Evolutionary conservation across 2,113 vertebrate species (phyloP), one percentile per base, ranked within the genome.

Genomic region (Oxygymnocypris stewartii): DNA sequence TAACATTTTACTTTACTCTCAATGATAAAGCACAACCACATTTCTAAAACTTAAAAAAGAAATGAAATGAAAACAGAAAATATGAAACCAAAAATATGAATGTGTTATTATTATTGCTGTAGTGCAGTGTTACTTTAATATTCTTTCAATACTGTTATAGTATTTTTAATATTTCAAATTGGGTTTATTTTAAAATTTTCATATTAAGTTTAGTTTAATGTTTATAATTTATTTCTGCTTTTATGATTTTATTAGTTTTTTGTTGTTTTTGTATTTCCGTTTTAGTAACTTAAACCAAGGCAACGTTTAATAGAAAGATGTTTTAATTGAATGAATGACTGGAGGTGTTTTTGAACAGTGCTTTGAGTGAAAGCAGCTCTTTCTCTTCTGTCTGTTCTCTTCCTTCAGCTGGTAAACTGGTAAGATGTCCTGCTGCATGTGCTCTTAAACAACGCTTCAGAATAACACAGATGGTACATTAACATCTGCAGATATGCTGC

Each of bases 371-470:
- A n/a, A n/a, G n/a, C n/a, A n/a, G n/a, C n/a, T 63, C 35, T 76
- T 31, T 86, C 82, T 90, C 67, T 77, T 86, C 85, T 90, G 85
- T 87, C 40, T 86, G 57, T 80, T n/a, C n/a, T n/a, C n/a, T n/a
- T n/a, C n/a, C n/a, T n/a, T 85, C 57, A 84, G 89, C 63, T 87
- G 90, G 25, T 86, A 87, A 51, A 16, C 90, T 84, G 92, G 92
- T 93, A 93, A 92, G 92, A 71, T 79, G 86, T 67, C 31, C 57
- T 89, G 92, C 51, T 90, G 93, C 92, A 92, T 91, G 92, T 86
- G 73, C 44, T 47, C 44, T 47, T 47, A 67, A 16, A 63, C 14
- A 16, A 16, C 31, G 12, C 1, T 23, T 9, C 12, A 14, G 14
- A 69, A 35, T 35, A 16, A 69, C 67, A 31, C 1, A 67, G 13